Percentiles rank a stretch among this genome's conserved stretches.
Conservation (phyloP, 2,797 vertebrate species). For the Eidolon dupreanum region DNA sequence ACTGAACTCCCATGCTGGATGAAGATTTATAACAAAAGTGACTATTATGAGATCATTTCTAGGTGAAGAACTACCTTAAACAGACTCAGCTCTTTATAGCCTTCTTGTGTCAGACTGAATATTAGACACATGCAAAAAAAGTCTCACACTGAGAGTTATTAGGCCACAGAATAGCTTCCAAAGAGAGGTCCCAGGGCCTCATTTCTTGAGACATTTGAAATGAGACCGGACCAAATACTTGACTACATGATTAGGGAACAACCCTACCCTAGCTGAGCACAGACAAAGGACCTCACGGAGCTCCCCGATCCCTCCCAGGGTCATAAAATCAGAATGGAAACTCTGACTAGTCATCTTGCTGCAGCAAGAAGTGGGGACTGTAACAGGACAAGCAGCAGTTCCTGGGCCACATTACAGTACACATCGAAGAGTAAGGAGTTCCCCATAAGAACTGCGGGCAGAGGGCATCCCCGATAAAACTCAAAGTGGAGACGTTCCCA, state of each 20-base stretch:
- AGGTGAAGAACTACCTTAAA: slow-evolving; percentile 41
- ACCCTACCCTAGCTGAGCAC: neutral
- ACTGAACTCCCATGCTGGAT: neutral
- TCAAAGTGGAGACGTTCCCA: neutral
- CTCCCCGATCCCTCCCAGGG: neutral
- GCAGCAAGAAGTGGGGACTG: neutral
- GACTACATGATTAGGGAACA: neutral
- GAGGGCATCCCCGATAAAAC: neutral
- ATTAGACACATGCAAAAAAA: neutral
- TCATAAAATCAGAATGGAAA: slow-evolving; percentile 60
- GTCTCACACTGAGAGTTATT: neutral
- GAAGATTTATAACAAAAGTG: slow-evolving; percentile 37
- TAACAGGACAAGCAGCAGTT: neutral
- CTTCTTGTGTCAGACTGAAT: neutral
- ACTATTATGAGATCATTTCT: neutral
- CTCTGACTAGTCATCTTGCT: neutral
- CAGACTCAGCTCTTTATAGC: neutral
- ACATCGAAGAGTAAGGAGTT: neutral
- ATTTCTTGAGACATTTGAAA: slow-evolving; percentile 21
- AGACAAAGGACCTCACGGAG: neutral
- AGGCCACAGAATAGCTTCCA: neutral
- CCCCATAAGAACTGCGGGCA: neutral
- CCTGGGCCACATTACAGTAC: neutral
- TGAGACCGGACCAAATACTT: neutral
- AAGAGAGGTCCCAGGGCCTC: neutral